Evolutionary conservation across 2,797 vertebrate species (phyloP).

Genomic region (Cichlasoma orientale): DNA sequence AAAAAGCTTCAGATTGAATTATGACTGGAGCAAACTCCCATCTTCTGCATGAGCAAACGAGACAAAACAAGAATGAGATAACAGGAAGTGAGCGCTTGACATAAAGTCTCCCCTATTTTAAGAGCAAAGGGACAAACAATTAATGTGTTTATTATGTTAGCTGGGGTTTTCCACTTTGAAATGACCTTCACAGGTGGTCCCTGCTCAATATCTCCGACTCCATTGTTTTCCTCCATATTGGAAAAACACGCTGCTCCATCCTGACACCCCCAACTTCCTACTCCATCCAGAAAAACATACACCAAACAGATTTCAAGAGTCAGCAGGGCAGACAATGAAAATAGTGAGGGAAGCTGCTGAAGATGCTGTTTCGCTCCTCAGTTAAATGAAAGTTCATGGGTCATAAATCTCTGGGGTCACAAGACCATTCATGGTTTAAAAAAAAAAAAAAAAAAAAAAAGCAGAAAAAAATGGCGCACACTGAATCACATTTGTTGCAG

Average conservation of each 20-base stretch:
- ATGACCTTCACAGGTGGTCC: slow-evolving; percentile 77
- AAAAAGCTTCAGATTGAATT: background rate
- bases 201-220: slow-evolving; percentile 47
- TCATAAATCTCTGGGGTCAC: slow-evolving; percentile 3
- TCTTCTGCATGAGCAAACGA: background rate
- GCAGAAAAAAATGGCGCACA: background rate
- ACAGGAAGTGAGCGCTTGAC: slow-evolving; percentile 63
- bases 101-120: slow-evolving; percentile 44
- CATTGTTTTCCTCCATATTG: slow-evolving; percentile 68
- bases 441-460: background rate
- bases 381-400: background rate
- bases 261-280: slow-evolving; percentile 52
- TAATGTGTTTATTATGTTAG: slow-evolving; percentile 69
- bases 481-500: background rate
- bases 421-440: background rate
- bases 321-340: slow-evolving; percentile 21
- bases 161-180: slow-evolving; percentile 66
- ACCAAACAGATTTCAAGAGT: slow-evolving; percentile 33
- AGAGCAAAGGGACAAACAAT: slow-evolving; percentile 50
- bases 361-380: background rate
- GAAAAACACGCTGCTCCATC: slow-evolving; percentile 58
- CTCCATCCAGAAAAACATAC: slow-evolving; percentile 53
- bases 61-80: slow-evolving; percentile 54
- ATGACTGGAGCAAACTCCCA: background rate
- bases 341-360: background rate